A percentile compares a stretch with the other conserved stretches of the same genome.
Conservation (phyloP, 2,888 invertebrate genomes). For the Zootermopsis nevadensis region DNA sequence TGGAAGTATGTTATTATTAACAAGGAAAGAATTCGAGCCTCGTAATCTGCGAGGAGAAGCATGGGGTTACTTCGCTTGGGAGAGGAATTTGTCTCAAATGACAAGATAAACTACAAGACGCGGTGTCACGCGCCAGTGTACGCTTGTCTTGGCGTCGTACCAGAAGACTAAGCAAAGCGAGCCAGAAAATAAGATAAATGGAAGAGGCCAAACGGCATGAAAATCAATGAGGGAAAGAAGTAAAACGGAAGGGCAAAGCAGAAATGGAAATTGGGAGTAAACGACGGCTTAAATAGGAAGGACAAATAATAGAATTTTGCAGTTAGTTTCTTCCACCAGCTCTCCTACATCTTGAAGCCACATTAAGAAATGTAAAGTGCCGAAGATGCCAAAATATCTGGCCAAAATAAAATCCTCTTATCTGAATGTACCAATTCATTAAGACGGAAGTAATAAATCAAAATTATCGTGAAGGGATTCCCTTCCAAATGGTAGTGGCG, state of each 20-base stretch:
- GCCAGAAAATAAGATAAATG: constrained; percentile 39
- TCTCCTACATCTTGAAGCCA: background rate
- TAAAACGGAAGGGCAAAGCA: background rate
- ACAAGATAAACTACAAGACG: constrained; percentile 29
- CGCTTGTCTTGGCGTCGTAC: constrained; percentile 34
- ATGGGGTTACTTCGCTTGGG: background rate
- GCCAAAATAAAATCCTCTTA: constrained; percentile 17
- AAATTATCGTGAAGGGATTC: background rate
- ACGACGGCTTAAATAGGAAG: background rate
- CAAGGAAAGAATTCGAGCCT: background rate
- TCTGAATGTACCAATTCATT: constrained; percentile 19
- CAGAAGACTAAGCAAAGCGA: constrained; percentile 32
- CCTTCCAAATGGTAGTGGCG: background rate
- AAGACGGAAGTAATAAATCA: constrained; percentile 22
- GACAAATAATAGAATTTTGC: constrained; percentile 21
- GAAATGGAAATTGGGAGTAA: constrained; percentile 8
- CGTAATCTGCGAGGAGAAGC: background rate
- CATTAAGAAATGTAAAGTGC: constrained; percentile 19
- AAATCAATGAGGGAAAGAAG: constrained; percentile 34
- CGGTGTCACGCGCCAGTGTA: constrained; percentile 1
- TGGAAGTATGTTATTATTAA: background rate
- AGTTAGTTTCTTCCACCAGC: background rate
- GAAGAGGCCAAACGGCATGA: constrained; percentile 41
- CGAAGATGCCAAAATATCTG: constrained; percentile 22
- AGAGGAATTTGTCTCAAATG: constrained; percentile 26